Evolutionary conservation across 2,113 vertebrate genomes (phyloP).

Genomic region (Struthio camelus): DNA sequence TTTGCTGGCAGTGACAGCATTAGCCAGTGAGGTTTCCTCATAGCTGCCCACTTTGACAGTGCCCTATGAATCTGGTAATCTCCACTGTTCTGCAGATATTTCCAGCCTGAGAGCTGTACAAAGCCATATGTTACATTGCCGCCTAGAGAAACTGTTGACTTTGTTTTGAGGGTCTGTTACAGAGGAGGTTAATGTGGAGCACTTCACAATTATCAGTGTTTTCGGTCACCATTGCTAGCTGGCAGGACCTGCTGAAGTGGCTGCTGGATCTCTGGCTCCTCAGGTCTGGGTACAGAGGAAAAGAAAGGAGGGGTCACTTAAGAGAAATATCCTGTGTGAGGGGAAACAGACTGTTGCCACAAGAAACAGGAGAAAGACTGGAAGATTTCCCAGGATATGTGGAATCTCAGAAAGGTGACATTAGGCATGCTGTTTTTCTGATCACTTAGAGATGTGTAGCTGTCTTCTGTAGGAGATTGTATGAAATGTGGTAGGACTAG

Average conservation of each 20-base stretch:
- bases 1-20: not conserved
- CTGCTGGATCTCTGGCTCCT: not conserved
- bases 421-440: not conserved
- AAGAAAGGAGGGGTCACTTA: not conserved
- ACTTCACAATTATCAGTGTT: not conserved
- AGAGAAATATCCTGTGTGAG: not conserved
- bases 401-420: not conserved
- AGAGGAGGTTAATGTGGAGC: not conserved
- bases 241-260: not conserved
- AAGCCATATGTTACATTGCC: fast-evolving
- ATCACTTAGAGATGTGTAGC: not conserved
- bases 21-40: not conserved
- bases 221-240: not conserved
- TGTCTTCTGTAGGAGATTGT: not conserved
- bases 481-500: not conserved
- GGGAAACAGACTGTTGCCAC: not conserved
- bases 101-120: not conserved
- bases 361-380: not conserved
- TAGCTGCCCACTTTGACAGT: not conserved
- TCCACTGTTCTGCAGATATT: not conserved
- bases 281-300: not conserved
- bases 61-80: not conserved
- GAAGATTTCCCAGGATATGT: not conserved
- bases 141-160: not conserved
- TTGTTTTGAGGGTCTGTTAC: not conserved